Percentiles rank a stretch among this genome's conserved stretches.
phyloP scores from a whole-genome alignment of 2,113 vertebrate genomes.

The Albula glossodonta region DNA sequence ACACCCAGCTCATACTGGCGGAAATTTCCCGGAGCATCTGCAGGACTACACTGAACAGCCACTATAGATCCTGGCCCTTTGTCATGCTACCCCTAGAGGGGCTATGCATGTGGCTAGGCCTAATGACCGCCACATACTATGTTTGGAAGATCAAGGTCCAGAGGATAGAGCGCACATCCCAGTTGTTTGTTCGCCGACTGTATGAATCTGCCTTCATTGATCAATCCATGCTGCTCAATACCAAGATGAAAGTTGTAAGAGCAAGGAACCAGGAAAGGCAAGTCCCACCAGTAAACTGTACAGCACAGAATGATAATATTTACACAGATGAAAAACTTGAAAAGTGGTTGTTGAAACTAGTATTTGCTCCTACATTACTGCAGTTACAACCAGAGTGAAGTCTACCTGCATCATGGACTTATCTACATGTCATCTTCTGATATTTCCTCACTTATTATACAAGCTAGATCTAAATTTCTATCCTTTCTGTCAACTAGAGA shows the following conservation, averaged over 20 bases:
- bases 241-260: slow-evolving; percentile 66
- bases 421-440: no score
- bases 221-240: slow-evolving; percentile 74
- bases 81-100: slow-evolving; percentile 66
- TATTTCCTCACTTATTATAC: no score
- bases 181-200: slow-evolving; percentile 74
- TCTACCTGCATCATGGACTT: no score
- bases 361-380: no score
- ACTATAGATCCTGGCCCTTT: slow-evolving; percentile 66
- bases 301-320: background rate
- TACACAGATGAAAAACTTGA: no score
- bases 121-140: slow-evolving; percentile 66
- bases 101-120: slow-evolving; percentile 71
- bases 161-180: slow-evolving; percentile 74
- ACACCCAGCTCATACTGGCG: slow-evolving; percentile 51
- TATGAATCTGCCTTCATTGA: slow-evolving; percentile 79
- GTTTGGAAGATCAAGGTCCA: slow-evolving; percentile 74
- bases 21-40: slow-evolving; percentile 73
- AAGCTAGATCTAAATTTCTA: no score
- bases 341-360: no score
- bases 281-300: slow-evolving; percentile 2
- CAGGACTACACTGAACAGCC: slow-evolving; percentile 63
- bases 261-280: slow-evolving; percentile 59
- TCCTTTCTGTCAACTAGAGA: no score
- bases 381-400: no score